Evolutionary conservation across 2,888 invertebrate genomes (phyloP).

Genomic region (Rotaria sp.): DNA sequence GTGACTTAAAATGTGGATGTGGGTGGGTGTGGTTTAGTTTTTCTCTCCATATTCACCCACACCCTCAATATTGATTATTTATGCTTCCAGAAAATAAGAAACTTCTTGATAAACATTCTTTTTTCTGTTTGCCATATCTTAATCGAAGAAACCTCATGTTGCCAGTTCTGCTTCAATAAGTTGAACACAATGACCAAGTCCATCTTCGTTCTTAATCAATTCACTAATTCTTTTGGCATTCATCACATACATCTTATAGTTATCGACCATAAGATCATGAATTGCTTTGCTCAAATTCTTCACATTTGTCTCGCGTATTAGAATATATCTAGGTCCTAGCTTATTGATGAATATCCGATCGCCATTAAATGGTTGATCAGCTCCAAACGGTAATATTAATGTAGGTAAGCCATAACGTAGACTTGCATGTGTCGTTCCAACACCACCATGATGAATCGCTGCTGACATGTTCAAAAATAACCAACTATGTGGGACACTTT

Average conservation of each 20-base stretch:
- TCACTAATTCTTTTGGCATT: not conserved
- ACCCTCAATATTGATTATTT: too few species aligned
- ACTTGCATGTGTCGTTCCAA: not conserved
- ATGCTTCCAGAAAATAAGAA: too few species aligned
- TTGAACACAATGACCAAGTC: not conserved
- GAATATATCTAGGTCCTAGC: not conserved
- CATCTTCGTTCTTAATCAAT: not conserved
- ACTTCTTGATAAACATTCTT: too few species aligned
- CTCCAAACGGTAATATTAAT: constrained; percentile 12
- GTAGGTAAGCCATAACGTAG: not conserved
- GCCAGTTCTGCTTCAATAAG: not conserved
- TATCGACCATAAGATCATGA: not conserved
- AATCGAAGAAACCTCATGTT: too few species aligned
- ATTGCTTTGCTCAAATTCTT: not conserved
- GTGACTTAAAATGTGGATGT: too few species aligned
- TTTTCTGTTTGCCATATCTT: too few species aligned
- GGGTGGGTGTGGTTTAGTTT: too few species aligned
- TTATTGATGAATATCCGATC: not conserved
- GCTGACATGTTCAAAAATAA: not conserved
- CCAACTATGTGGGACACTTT: not conserved
- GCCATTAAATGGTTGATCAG: constrained; percentile 25
- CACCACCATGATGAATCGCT: not conserved
- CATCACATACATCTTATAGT: not conserved
- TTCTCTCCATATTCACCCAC: too few species aligned
- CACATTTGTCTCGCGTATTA: not conserved